Base-by-base conservation (phyloP, 2,888 invertebrate genomes). In the Napeogenes sylphis region DNA sequence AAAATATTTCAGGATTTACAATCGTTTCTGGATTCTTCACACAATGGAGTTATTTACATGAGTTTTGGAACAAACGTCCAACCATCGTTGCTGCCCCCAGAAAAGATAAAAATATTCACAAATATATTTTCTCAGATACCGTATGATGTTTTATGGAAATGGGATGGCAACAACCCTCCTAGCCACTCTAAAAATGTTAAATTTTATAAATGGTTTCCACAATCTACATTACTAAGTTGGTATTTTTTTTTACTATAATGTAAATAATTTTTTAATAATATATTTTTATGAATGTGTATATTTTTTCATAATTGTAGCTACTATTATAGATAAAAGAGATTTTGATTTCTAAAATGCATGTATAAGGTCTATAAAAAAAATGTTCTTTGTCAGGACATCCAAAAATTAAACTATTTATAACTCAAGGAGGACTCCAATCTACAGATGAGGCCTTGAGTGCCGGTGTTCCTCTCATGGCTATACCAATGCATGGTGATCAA, bases 391-490 rank as follows among this genome's bases (percentile, higher is more conserved):
- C 38, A 69, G 69, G 58, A 46, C 69, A 69, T 60, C 64, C 66
- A n/a, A 90, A 91, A 58, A 65, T 91, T 0, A 90, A 88, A 65
- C 59, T 87, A 2, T 91, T 91, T 59, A 82, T 90, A 53, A 86
- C 84, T 0, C 90, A 90, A 79, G 87, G 86, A 55, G 90, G 90
- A 2, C 67, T 86, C 2, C 87, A 89, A 58, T 89, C 89, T 0
- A 77, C 83, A 0, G 85, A 87, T 30, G 90, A 90, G 67, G 81
- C 88, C 2, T 78, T 89, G 12, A 75, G 73, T 30, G 81, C 82
- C 3, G 81, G 79, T 51, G 82, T 86, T 1, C 88, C 89, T 2
- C 63, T 89, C 1, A 73, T 90, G 5, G 86, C 80, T 8, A 66
- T 90, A 46, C 86, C 87, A 6, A 82, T 88, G 73, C 69, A 83